A percentile compares a stretch with the other conserved stretches of the same genome.
phyloP scores from a whole-genome alignment of 1,140 invertebrate species.

The Drosophila kepulauana region DNA sequence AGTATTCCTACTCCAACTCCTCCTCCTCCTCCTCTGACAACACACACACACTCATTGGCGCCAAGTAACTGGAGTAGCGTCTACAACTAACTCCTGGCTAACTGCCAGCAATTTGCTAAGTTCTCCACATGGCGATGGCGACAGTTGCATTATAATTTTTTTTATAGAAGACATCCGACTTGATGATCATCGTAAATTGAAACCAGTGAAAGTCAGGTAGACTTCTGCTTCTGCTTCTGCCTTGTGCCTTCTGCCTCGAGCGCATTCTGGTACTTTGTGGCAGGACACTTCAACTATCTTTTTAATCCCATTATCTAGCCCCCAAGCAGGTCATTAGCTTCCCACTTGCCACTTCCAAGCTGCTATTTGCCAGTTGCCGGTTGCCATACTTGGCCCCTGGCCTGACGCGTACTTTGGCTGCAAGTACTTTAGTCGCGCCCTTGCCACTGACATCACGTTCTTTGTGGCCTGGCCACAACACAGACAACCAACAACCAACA shows the following conservation, averaged over 20 bases:
- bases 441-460: slow-evolving; percentile 72
- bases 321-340: slow-evolving; percentile 41
- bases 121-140: slow-evolving; percentile 57
- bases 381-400: slow-evolving; percentile 58
- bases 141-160: slow-evolving; percentile 78
- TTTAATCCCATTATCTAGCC: slow-evolving; percentile 39
- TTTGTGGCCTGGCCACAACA: slow-evolving; percentile 14
- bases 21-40: slow-evolving; percentile 2
- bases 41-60: slow-evolving; percentile 53
- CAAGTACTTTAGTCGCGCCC: slow-evolving; percentile 62
- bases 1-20: not conserved
- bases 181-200: slow-evolving; percentile 61
- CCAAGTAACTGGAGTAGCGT: slow-evolving; percentile 42
- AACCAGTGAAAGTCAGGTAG: slow-evolving; percentile 62
- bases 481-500: not conserved
- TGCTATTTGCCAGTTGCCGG: slow-evolving; percentile 10
- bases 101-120: slow-evolving; percentile 68
- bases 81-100: slow-evolving; percentile 37
- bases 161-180: slow-evolving; percentile 41
- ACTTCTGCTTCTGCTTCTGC: not conserved
- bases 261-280: slow-evolving; percentile 32
- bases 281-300: slow-evolving; percentile 22
- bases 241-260: slow-evolving; percentile 17
- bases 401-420: slow-evolving; percentile 54
- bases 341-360: not conserved